Evolutionary conservation across 2,888 invertebrate species (phyloP).

Genomic region (Nesidiocoris tenuis): DNA sequence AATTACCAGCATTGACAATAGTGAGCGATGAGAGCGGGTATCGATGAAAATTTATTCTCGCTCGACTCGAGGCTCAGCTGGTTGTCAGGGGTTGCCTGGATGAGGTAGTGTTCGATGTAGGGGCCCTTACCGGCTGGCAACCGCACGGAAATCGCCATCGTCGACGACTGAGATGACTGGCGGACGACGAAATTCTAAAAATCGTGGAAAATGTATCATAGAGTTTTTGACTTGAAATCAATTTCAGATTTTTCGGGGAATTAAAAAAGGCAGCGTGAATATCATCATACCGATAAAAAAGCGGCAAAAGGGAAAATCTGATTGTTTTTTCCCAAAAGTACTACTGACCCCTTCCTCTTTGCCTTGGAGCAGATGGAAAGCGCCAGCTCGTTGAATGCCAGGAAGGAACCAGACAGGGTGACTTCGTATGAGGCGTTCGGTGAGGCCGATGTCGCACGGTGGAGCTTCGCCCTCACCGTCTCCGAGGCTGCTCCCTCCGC

Average conservation of each 20-base stretch:
- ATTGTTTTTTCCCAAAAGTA: no score
- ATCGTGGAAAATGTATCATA: no score
- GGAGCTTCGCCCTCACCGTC: conserved; percentile 56
- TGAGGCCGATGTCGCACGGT: conserved; percentile 78
- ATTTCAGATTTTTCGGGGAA: no score
- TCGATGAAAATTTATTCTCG: conserved; percentile 87
- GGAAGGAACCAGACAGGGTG: conserved; percentile 96
- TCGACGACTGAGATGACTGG: conserved; percentile 88
- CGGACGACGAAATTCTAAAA: conserved; percentile 90
- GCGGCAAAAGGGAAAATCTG: background rate
- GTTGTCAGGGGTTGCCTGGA: conserved; percentile 74
- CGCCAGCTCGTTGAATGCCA: conserved; percentile 88
- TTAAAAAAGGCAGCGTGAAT: no score
- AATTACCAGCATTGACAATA: conserved; percentile 89
- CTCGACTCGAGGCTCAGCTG: conserved; percentile 89
- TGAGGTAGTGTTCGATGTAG: conserved; percentile 94
- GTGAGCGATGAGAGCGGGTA: conserved; percentile 88
- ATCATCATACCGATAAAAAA: background rate
- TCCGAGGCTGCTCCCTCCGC: conserved; percentile 30
- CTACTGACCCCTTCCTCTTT: conserved; percentile 80
- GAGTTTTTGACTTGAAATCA: no score
- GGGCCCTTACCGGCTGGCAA: conserved; percentile 83
- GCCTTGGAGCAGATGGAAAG: conserved; percentile 89
- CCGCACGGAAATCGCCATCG: conserved; percentile 92
- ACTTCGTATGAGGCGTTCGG: conserved; percentile 84